These are phyloP conservation scores for Cyanoramphus novaezelandiae DNA, from an alignment of 2,113 vertebrate genomes.

Conservation along the genomic window DNA sequence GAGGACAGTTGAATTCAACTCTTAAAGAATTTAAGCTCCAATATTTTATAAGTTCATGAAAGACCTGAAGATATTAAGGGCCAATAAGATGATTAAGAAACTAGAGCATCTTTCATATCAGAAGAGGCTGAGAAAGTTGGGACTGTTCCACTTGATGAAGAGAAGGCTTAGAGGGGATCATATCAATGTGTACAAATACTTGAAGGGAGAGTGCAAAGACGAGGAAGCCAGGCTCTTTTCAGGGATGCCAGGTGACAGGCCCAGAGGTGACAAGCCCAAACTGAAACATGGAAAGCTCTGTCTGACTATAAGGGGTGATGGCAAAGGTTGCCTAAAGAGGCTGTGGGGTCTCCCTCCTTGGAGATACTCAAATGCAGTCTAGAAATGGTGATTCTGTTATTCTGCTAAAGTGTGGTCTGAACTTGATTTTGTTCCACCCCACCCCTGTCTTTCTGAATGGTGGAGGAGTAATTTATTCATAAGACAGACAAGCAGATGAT, in stretches of 20 bases:
- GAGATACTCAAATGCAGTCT: neutral
- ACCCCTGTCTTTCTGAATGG: neutral
- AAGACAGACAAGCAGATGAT: neutral
- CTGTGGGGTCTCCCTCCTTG: neutral
- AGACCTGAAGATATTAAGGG: neutral
- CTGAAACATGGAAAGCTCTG: neutral
- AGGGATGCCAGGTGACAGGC: neutral
- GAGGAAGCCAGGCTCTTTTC: neutral
- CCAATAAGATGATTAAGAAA: neutral
- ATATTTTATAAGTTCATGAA: neutral
- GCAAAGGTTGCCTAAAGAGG: neutral
- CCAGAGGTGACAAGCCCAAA: neutral
- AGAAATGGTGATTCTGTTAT: neutral
- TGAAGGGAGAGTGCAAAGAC: neutral
- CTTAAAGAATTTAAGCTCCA: neutral
- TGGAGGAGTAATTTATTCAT: neutral
- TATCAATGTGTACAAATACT: neutral
- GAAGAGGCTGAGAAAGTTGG: neutral
- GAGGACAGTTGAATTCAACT: neutral
- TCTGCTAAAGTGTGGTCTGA: neutral
- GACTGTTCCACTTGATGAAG: neutral
- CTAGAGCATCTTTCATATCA: neutral
- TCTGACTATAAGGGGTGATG: neutral
- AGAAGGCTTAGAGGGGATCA: neutral
- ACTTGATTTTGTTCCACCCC: neutral